Evolutionary conservation across 37 sponge, comb jelly and placozoan genomes (phyloP).

Genomic region (Eunapius fragilis): DNA sequence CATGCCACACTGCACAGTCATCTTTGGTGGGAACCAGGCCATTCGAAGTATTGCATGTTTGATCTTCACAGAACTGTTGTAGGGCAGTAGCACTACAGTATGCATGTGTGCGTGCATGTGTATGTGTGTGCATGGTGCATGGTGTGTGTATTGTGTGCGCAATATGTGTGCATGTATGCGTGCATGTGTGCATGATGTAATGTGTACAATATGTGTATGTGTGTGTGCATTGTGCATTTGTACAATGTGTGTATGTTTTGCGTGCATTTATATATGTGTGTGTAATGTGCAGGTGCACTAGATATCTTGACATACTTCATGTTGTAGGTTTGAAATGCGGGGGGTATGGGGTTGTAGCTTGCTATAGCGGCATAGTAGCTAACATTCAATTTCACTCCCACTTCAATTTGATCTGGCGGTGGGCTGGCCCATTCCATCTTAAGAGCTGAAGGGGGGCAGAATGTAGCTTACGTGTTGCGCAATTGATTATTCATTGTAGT

Average conservation of each 20-base stretch:
- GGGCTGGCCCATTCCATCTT: constrained; percentile 38
- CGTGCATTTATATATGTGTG: neutral
- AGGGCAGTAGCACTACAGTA: neutral
- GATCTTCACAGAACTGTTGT: constrained; percentile 24
- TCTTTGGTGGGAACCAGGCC: neutral
- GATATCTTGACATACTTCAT: neutral
- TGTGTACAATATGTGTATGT: too few relatives aligned
- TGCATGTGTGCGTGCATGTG: neutral
- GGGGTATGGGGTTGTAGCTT: neutral
- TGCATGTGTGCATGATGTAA: too few relatives aligned
- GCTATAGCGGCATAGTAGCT: constrained; percentile 11
- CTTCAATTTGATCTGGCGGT: neutral
- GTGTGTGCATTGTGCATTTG: too few relatives aligned
- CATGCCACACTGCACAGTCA: constrained; percentile 85
- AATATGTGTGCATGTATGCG: too few relatives aligned
- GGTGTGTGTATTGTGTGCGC: too few relatives aligned
- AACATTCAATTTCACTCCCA: neutral
- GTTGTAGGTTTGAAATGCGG: neutral
- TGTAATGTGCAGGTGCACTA: neutral
- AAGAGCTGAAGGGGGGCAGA: constrained; percentile 20
- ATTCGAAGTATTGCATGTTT: neutral
- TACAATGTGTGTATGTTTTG: too few relatives aligned
- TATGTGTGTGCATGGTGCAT: neutral
- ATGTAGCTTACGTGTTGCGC: neutral
- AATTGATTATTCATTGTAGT: neutral